Percentiles rank a stretch among this genome's conserved stretches.
Evolutionary conservation across 2,888 invertebrate genomes (phyloP).

Genomic region (Scaptomyza tumidula): DNA sequence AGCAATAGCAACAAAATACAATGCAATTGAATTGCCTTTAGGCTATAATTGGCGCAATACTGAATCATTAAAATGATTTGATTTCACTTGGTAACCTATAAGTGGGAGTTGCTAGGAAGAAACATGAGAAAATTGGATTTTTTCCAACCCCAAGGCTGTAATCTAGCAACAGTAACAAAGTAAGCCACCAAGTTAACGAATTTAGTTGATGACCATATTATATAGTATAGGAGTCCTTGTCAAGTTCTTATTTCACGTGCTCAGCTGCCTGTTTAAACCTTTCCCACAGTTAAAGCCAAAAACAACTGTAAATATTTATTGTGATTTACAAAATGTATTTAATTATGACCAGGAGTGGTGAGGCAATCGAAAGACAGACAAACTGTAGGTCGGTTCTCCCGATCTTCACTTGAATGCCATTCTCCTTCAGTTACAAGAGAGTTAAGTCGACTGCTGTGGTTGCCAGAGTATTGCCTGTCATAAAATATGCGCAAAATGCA

Average conservation of each 20-base stretch:
- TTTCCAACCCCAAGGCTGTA: background rate
- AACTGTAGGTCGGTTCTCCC: constrained; percentile 31
- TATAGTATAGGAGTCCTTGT: background rate
- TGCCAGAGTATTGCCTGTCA: constrained; percentile 57
- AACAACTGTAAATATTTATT: constrained; percentile 45
- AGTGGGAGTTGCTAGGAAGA: constrained; percentile 40
- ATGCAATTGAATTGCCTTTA: constrained; percentile 46
- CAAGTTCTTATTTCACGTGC: constrained; percentile 6
- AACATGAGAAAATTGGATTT: constrained; percentile 20
- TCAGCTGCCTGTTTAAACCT: constrained; percentile 1
- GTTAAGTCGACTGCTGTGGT: constrained; percentile 4
- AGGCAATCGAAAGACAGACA: constrained; percentile 21
- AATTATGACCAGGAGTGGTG: constrained; percentile 47
- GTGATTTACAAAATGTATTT: constrained; percentile 64
- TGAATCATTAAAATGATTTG: constrained; percentile 47
- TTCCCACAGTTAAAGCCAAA: constrained; percentile 23
- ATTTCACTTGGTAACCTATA: constrained; percentile 30
- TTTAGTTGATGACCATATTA: background rate
- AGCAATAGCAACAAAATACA: constrained; percentile 1
- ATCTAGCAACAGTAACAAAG: background rate
- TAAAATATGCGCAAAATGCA: constrained; percentile 77
- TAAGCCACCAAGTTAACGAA: too few species aligned
- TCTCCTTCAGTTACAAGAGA: constrained; percentile 18
- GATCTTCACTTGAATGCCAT: constrained; percentile 35
- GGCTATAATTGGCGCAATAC: constrained; percentile 52